phyloP scores from a whole-genome alignment of 2,888 invertebrate species.

The Drosophila cognata region DNA sequence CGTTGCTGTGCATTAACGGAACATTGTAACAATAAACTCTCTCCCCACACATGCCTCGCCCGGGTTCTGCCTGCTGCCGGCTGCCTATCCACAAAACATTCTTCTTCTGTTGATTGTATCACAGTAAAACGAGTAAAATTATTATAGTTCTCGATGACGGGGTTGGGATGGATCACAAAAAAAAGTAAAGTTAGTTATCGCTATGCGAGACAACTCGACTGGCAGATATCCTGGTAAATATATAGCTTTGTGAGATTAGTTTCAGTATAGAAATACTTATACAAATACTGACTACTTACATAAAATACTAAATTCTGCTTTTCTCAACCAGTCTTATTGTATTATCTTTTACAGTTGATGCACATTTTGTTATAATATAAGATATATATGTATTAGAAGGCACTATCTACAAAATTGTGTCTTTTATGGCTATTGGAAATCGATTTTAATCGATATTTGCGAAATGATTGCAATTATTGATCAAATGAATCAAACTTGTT shows the following conservation, averaged over 20 bases:
- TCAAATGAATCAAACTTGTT: background rate
- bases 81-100: conserved; percentile 13
- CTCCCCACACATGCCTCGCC: conserved; percentile 22
- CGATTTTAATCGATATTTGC: background rate
- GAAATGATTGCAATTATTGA: too few relatives aligned
- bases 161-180: background rate
- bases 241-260: background rate
- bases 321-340: background rate
- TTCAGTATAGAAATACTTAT: background rate
- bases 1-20: conserved; percentile 62
- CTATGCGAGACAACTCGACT: background rate
- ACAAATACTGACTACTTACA: too few relatives aligned
- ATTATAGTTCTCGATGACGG: conserved; percentile 38
- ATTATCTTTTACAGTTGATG: background rate
- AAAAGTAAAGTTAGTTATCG: background rate
- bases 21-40: conserved; percentile 56
- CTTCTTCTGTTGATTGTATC: conserved; percentile 45
- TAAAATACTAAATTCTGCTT: too few relatives aligned
- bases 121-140: conserved; percentile 9
- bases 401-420: background rate
- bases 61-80: background rate
- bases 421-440: fast-evolving
- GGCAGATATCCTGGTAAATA: background rate
- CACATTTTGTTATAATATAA: background rate
- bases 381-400: background rate